Conservation (phyloP, 92 coral and sea anemone genomes). For the Hydrozoanthus gracilis region DNA sequence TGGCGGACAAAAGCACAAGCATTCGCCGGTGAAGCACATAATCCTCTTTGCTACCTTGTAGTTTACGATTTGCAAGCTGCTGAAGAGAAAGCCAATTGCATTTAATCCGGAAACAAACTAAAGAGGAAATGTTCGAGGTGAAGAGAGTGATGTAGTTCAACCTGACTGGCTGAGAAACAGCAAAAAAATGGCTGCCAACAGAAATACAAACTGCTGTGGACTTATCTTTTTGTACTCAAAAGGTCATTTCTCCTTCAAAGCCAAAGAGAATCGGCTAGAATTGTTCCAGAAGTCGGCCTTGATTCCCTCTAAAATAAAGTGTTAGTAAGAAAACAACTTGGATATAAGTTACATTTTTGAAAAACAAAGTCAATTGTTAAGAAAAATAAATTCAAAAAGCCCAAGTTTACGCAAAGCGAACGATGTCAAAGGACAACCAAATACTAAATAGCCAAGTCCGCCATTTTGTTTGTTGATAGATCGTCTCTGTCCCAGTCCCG, state of each 20-base stretch:
- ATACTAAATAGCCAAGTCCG: neutral
- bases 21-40: slow-evolving; percentile 3
- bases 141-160: slow-evolving; percentile 22
- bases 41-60: slow-evolving; percentile 23
- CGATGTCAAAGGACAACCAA: slow-evolving; percentile 2
- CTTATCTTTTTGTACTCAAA: slow-evolving; percentile 36
- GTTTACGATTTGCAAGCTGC: slow-evolving; percentile 18
- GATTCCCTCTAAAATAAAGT: slow-evolving; percentile 35
- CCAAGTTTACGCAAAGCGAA: slow-evolving; percentile 2
- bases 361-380: slow-evolving; percentile 2
- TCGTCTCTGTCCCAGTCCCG: slow-evolving; percentile 20
- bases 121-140: slow-evolving; percentile 39
- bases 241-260: slow-evolving; percentile 23
- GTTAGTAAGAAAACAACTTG: slow-evolving; percentile 17
- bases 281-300: slow-evolving; percentile 23
- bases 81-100: slow-evolving; percentile 16
- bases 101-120: slow-evolving; percentile 19
- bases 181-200: slow-evolving; percentile 35
- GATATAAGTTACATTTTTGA: neutral
- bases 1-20: slow-evolving; percentile 35
- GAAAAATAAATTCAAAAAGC: slow-evolving; percentile 12
- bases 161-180: slow-evolving; percentile 36
- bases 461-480: slow-evolving; percentile 10
- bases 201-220: slow-evolving; percentile 36
- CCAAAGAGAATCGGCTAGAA: slow-evolving; percentile 20